A percentile compares a stretch with the other conserved stretches of the same genome.
Conservation (phyloP, 2,113 vertebrate species). For the Psittacara wagleri region DNA sequence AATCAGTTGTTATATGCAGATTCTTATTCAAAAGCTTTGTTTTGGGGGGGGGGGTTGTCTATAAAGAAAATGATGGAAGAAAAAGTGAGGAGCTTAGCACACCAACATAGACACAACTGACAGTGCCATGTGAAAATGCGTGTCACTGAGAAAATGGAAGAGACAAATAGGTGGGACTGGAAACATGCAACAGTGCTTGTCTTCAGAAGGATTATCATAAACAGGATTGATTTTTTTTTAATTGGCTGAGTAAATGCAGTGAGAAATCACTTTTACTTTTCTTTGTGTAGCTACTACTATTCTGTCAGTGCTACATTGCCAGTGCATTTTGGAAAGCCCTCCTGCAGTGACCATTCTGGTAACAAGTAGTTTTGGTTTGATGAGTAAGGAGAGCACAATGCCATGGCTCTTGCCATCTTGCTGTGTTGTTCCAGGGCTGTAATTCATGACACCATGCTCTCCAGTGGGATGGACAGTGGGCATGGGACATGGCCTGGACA, state of each 20-base stretch:
- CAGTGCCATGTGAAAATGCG: neutral
- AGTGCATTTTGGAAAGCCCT: neutral
- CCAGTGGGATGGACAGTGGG: neutral
- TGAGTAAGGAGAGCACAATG: neutral
- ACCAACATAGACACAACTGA: neutral
- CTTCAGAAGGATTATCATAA: neutral
- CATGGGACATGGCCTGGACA: fast-evolving
- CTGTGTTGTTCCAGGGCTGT: neutral
- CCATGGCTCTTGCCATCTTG: neutral
- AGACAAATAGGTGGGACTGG: neutral
- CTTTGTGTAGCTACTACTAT: neutral
- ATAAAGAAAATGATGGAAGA: neutral
- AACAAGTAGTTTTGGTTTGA: neutral
- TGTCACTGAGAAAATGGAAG: neutral
- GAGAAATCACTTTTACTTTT: neutral
- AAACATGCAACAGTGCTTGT: neutral
- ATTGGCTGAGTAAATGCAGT: neutral
- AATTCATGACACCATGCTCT: neutral
- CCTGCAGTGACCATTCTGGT: neutral
- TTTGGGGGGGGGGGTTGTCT: neutral
- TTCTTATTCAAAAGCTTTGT: neutral
- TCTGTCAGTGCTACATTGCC: neutral
- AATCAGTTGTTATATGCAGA: neutral
- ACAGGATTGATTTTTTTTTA: neutral
- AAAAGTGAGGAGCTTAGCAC: neutral